phyloP scores from a whole-genome alignment of 1,140 invertebrate genomes.

The Rhagoletis pomonella region DNA sequence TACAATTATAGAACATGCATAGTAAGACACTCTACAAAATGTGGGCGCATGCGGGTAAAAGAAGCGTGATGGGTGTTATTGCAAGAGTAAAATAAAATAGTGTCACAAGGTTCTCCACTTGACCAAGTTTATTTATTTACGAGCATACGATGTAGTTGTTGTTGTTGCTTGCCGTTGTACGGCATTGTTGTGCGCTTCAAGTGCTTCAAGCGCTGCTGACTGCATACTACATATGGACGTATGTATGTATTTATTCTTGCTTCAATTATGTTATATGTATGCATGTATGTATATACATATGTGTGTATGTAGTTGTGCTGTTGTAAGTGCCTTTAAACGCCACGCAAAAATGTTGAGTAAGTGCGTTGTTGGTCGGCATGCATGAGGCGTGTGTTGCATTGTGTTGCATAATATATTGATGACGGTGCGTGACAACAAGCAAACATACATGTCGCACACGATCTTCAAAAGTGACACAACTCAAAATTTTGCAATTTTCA shows the following conservation, averaged over 20 bases:
- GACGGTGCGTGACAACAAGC: conserved; percentile 4
- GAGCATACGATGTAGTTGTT: background rate
- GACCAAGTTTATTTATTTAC: conserved; percentile 51
- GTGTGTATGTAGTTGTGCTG: background rate
- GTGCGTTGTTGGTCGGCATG: background rate
- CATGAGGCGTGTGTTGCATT: background rate
- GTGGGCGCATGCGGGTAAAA: background rate
- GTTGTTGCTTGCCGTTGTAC: conserved; percentile 22
- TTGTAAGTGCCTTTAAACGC: too few relatives aligned
- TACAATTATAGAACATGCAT: conserved; percentile 28
- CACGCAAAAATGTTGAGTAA: too few relatives aligned
- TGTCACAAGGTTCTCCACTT: conserved; percentile 55
- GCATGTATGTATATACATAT: background rate
- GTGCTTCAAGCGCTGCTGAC: conserved; percentile 6
- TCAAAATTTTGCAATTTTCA: too few relatives aligned
- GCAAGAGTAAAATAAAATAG: conserved; percentile 32
- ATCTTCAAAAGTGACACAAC: too few relatives aligned
- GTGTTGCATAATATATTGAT: conserved; percentile 48
- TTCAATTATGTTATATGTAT: background rate
- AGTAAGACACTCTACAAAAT: background rate
- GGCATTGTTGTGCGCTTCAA: conserved; percentile 41
- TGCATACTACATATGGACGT: too few relatives aligned
- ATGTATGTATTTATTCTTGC: background rate
- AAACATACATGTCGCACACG: background rate
- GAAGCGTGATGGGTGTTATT: background rate